These are phyloP conservation scores for Brevimyrus niger DNA, from an alignment of 2,113 vertebrate species.

Conservation along the genomic window DNA sequence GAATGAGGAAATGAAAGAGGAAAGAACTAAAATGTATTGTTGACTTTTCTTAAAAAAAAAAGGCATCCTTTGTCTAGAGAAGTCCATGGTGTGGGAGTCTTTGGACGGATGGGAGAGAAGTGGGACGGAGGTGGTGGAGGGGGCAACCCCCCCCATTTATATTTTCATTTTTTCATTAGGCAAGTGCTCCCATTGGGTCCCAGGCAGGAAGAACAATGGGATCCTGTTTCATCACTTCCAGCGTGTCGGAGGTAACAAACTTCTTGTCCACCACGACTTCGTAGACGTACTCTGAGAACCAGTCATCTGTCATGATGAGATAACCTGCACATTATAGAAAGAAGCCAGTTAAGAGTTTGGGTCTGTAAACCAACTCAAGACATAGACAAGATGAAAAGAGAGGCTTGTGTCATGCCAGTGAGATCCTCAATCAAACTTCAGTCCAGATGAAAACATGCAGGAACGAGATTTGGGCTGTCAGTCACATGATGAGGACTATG, in stretches of 20 bases:
- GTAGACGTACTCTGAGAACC: slow-evolving; percentile 95
- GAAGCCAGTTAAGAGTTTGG: neutral
- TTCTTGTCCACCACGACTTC: slow-evolving; percentile 94
- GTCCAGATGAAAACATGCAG: neutral
- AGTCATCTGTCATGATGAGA: slow-evolving; percentile 94
- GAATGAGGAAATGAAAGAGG: neutral
- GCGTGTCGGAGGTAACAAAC: slow-evolving; percentile 67
- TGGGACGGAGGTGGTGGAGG: slow-evolving; percentile 26
- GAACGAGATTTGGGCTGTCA: neutral
- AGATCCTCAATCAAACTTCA: neutral
- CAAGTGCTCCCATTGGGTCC: slow-evolving; percentile 96
- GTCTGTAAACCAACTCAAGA: neutral
- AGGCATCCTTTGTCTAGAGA: slow-evolving; percentile 53
- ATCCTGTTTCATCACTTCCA: slow-evolving; percentile 82
- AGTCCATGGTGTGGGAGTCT: slow-evolving; percentile 29
- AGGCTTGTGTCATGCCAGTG: neutral
- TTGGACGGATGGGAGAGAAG: slow-evolving; percentile 44
- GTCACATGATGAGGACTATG: neutral
- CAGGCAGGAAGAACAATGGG: slow-evolving; percentile 84
- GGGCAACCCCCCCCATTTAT: neutral
- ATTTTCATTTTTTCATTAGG: slow-evolving; percentile 48
- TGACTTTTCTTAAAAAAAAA: slow-evolving; percentile 49
- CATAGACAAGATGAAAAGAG: neutral
- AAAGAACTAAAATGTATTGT: slow-evolving; percentile 14
- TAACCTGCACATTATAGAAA: slow-evolving; percentile 65